Evolutionary conservation across 92 coral and sea anemone species (phyloP).

Genomic region (Palythoa grandiflora): DNA sequence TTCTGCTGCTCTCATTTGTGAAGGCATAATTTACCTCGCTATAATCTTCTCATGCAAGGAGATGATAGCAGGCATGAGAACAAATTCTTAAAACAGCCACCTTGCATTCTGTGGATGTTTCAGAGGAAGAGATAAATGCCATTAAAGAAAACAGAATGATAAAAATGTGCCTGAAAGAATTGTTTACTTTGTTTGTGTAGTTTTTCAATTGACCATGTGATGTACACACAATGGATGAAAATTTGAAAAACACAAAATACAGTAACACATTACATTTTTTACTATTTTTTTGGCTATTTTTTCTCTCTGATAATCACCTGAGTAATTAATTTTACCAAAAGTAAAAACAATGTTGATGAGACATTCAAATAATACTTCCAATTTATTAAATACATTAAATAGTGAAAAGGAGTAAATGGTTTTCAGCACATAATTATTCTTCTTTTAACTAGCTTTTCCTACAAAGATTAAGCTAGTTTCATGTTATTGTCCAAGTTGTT

Average conservation of each 20-base stretch:
- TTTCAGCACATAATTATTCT: not conserved
- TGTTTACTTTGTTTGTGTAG: not conserved
- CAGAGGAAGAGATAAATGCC: conserved; percentile 6
- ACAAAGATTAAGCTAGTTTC: not conserved
- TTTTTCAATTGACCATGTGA: not conserved
- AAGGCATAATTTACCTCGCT: not conserved
- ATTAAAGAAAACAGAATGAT: not conserved
- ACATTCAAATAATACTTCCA: not conserved
- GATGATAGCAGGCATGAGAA: not conserved
- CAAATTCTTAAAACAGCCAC: not conserved
- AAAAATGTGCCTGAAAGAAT: not conserved
- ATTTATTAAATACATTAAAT: not conserved
- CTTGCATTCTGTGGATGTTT: not conserved
- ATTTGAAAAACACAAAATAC: no score
- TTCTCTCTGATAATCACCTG: no score
- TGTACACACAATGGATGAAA: no score
- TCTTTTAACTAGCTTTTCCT: not conserved
- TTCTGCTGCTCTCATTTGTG: not conserved
- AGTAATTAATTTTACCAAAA: no score
- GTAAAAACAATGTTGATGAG: not conserved
- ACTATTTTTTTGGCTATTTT: no score
- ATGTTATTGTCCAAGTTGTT: not conserved
- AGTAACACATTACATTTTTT: no score
- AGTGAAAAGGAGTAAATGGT: not conserved
- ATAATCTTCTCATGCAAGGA: not conserved